phyloP scores from a whole-genome alignment of 2,888 invertebrate genomes.

The Noctua comes region DNA sequence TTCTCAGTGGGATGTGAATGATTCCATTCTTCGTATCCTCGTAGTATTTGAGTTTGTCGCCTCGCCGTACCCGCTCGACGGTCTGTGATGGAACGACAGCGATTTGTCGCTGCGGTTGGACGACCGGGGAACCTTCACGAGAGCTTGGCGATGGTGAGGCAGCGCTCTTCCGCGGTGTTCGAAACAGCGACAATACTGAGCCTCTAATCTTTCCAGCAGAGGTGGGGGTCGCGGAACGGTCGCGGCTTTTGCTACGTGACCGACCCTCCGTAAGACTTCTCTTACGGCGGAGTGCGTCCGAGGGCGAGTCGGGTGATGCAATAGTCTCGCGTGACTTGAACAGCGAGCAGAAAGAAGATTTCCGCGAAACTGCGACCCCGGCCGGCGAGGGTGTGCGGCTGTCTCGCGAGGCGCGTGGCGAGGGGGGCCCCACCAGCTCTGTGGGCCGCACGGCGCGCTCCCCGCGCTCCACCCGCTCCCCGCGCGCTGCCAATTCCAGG shows the following conservation, averaged over 20 bases:
- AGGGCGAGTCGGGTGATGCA: constrained; percentile 92
- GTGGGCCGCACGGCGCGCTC: constrained; percentile 81
- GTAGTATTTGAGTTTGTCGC: constrained; percentile 89
- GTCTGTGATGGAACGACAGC: constrained; percentile 67
- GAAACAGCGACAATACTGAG: constrained; percentile 92
- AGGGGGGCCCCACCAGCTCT: constrained; percentile 75
- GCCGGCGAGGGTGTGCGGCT: constrained; percentile 92
- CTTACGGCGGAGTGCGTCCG: constrained; percentile 83
- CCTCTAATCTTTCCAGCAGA: constrained; percentile 90
- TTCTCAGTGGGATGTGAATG: constrained; percentile 93
- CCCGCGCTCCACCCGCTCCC: neutral
- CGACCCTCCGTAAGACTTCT: constrained; percentile 87
- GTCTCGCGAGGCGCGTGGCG: constrained; percentile 69
- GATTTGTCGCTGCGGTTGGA: constrained; percentile 73
- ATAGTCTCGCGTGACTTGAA: constrained; percentile 93
- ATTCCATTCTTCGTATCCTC: constrained; percentile 92
- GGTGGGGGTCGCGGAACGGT: constrained; percentile 91
- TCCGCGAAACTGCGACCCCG: constrained; percentile 92
- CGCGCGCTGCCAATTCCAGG: constrained; percentile 84
- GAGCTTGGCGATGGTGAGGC: constrained; percentile 82
- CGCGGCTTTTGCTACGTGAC: constrained; percentile 92
- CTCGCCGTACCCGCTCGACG: constrained; percentile 65
- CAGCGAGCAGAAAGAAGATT: constrained; percentile 95
- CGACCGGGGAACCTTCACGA: constrained; percentile 80
- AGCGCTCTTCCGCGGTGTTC: constrained; percentile 86